Conservation (phyloP, 2,113 vertebrate species). For the Rhinichthys klamathensis region DNA sequence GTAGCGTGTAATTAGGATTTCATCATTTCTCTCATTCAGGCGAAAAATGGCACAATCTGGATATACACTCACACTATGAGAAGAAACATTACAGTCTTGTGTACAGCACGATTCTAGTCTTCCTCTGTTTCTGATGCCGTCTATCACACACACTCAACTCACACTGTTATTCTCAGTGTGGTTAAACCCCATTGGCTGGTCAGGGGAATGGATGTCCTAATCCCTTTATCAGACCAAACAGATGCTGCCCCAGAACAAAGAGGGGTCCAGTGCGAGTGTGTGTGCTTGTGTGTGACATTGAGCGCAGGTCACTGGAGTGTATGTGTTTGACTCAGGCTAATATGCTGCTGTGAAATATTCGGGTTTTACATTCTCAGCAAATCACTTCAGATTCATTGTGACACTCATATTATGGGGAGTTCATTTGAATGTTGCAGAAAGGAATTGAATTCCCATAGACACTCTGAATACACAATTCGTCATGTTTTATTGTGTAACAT, state of each 20-base stretch:
- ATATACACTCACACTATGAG: slow-evolving; percentile 2
- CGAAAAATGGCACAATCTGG: slow-evolving; percentile 43
- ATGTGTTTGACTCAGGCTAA: slow-evolving; percentile 30
- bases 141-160: neutral
- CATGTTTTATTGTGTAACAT: neutral
- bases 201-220: slow-evolving; percentile 54
- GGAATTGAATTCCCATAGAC: neutral
- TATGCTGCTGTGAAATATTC: slow-evolving; percentile 37
- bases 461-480: neutral
- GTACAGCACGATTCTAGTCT: slow-evolving; percentile 1
- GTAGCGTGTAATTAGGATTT: slow-evolving; percentile 61
- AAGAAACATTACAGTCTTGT: neutral
- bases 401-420: slow-evolving; percentile 23
- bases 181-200: slow-evolving; percentile 41
- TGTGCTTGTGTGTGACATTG: slow-evolving; percentile 47
- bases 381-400: slow-evolving; percentile 33
- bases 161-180: slow-evolving; percentile 9
- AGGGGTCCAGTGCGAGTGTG: slow-evolving; percentile 42
- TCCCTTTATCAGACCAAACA: slow-evolving; percentile 61
- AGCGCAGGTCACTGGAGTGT: slow-evolving; percentile 43
- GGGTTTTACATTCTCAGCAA: slow-evolving; percentile 22
- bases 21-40: slow-evolving; percentile 56
- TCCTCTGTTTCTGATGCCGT: neutral
- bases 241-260: slow-evolving; percentile 58
- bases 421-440: slow-evolving; percentile 3